A percentile compares a stretch with the other conserved stretches of the same genome.
Evolutionary conservation across 2,797 vertebrate genomes (phyloP).

Genomic region (Cuculus canorus): DNA sequence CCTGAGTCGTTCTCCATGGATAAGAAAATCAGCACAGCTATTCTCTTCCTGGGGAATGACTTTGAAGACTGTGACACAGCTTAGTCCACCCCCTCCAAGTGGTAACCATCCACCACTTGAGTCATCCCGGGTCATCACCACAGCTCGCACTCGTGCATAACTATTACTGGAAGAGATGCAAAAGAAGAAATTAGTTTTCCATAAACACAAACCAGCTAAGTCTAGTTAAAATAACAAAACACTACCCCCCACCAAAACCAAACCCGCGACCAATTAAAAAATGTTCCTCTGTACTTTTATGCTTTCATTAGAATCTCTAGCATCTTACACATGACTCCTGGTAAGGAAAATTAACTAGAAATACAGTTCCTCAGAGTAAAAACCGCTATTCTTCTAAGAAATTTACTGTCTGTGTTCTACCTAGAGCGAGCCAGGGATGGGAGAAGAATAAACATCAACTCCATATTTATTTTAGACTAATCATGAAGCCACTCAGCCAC

Average conservation of each 20-base stretch:
- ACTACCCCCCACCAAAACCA: neutral
- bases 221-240: neutral
- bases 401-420: neutral
- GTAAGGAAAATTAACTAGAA: neutral
- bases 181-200: constrained; percentile 64
- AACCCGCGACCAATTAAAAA: constrained; percentile 1
- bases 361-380: neutral
- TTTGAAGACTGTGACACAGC: constrained; percentile 97
- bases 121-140: constrained; percentile 99
- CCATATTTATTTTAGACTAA: constrained; percentile 41
- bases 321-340: neutral
- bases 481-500: constrained; percentile 37
- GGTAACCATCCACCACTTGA: constrained; percentile 99
- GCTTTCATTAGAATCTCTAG: neutral
- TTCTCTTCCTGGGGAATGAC: constrained; percentile 90
- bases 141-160: constrained; percentile 99
- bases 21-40: constrained; percentile 91
- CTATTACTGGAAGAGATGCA: constrained; percentile 86
- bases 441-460: neutral
- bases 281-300: neutral
- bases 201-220: constrained; percentile 1
- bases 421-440: neutral
- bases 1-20: constrained; percentile 97
- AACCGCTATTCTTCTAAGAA: neutral
- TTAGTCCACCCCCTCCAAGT: constrained; percentile 94